These are phyloP conservation scores for Cecidostiba fungosa DNA, from an alignment of 2,888 invertebrate genomes.

Conservation along the genomic window DNA sequence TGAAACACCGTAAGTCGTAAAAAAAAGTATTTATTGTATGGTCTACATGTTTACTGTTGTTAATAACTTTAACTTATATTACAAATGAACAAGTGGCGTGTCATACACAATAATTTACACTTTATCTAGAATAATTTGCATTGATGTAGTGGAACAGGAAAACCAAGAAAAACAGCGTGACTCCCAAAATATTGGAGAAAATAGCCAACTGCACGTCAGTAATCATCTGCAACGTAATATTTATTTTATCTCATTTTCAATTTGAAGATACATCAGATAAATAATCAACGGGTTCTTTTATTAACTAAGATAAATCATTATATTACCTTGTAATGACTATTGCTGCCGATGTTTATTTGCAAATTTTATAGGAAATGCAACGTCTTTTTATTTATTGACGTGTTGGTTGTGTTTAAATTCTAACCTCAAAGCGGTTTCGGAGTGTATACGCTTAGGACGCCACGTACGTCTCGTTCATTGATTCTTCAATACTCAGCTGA, in stretches of 20 bases:
- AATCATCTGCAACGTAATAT: constrained; percentile 86
- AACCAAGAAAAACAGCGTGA: constrained; percentile 94
- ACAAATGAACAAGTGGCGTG: background rate
- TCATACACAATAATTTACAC: background rate
- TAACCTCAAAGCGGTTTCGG: background rate
- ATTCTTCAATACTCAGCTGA: background rate
- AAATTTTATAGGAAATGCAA: background rate
- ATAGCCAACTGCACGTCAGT: constrained; percentile 98
- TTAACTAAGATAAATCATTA: background rate
- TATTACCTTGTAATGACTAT: background rate
- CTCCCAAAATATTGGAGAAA: constrained; percentile 97
- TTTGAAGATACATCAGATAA: background rate
- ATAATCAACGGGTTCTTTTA: background rate
- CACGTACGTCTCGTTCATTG: background rate
- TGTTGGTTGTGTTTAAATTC: background rate
- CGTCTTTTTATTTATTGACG: background rate
- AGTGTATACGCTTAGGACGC: background rate
- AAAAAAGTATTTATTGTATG: constrained; percentile 49
- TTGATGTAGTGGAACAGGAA: constrained; percentile 98
- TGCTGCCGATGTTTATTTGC: background rate
- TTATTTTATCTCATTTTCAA: background rate
- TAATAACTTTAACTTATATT: background rate
- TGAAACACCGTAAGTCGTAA: background rate
- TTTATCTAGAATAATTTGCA: constrained; percentile 88
- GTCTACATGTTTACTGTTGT: constrained; percentile 2